Base-by-base conservation (phyloP, 1,140 invertebrate species). In the Drosophila bifasciata region DNA sequence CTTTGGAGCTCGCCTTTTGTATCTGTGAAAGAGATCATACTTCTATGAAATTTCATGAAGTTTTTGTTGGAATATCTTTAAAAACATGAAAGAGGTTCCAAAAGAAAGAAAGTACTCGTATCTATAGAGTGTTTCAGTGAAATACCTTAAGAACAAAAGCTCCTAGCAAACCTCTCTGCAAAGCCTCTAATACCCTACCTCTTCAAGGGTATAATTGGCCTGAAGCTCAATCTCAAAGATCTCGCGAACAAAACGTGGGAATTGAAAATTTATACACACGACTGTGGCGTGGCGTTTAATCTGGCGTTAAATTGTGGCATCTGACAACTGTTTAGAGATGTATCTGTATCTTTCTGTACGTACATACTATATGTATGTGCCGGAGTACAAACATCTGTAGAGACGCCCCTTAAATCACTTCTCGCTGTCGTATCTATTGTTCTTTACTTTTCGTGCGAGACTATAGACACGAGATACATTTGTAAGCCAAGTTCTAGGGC, bases 241-340 rank as follows among this genome's bases (percentile, higher is more conserved):
- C 32, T 28, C 45, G 28, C 15, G 17, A 16, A 17, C 23, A 28
- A 46, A 39, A 45, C 68, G 77, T 88, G 81, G 70, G 74, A 88
- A 81, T 81, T 77, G 53, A 9, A 53, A 52, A 43, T 40, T 45
- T 40, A 69, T 39, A 50, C 50, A 52, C 40, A 55, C 45, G 17
- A 19, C 32, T 41, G 11, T 13, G 32, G 11, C 32, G 32, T 28
- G 8, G 8, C 32, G 32, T 36, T 13, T 60, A 45, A 78, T 75
- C 40, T 74, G 77, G 77, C 81, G 81, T 74, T 76, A 81, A 85
- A 85, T 86, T 86, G 73, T 63, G 76, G 66, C 73, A 75, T 51
- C 77, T 67, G 60, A 51, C 77, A 58, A 36, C 11, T 36, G 69
- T 55, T 83, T 61, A 83, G 57, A 71, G 60, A 36, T 36, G 32